Base-by-base conservation (phyloP, 2,888 invertebrate genomes). In the Dynastes maya region DNA sequence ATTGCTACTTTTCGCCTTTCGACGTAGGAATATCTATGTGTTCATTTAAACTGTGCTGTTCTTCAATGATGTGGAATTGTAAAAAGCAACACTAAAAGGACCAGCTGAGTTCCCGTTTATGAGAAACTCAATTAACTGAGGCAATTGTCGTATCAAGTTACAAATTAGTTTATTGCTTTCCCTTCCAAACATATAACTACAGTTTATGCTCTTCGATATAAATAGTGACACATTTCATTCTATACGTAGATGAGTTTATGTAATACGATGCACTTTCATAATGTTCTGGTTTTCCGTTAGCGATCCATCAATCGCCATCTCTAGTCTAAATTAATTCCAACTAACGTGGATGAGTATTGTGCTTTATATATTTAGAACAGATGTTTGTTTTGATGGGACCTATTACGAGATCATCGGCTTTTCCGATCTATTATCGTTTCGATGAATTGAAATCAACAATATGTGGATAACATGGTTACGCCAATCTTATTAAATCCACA, bases 111-210 rank as follows among this genome's bases (percentile, higher is more conserved):
- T 55, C 40, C 61, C 40, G 29, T 72, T 58, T 61, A 61, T 72
- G 72, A 58, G 55, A 32, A 32, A n/a, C 22, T 22, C 27, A 72
- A 72, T 72, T 72, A 72, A 22, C 9, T 8, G n/a, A 45, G 27
- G 45, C 72, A 72, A 72, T 40, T 61, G 45, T 37, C 27, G 27
- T 61, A 72, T 61, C 61, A 61, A 29, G 40, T 61, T 72, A 72
- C 61, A 72, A 72, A 72, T 72, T 58, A 72, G 40, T 72, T 72
- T 72, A 72, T 72, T 72, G 45, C 37, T 71, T 70, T 40, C 40
- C 58, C 40, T 72, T 61, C 45, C 16, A 22, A 11, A 37, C 37
- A 61, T 49, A 9, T 22, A 68, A 45, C 53, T 27, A 58, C 3
- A 16, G 13, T 61, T 37, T 11, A 32, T 72, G 40, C 22, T 40